Percentiles rank a stretch among this genome's conserved stretches.
These are phyloP conservation scores for Xanthorhoe spadicearia DNA, from an alignment of 2,888 invertebrate genomes.

Conservation along the genomic window DNA sequence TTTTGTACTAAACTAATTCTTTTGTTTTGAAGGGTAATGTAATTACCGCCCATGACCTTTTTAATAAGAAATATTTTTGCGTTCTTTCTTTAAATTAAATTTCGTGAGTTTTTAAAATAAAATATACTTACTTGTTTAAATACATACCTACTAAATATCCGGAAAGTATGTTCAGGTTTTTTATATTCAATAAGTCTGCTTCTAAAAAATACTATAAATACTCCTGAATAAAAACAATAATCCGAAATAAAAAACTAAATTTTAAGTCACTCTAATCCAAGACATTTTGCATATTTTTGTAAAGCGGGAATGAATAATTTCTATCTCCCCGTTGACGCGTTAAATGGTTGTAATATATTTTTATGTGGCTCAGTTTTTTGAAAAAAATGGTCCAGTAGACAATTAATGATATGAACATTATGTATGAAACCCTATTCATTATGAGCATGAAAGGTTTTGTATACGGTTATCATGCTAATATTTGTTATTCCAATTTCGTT, in stretches of 20 bases:
- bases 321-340: background rate
- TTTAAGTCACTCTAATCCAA: background rate
- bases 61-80: background rate
- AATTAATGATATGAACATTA: background rate
- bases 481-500: conserved; percentile 36
- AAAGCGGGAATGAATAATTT: background rate
- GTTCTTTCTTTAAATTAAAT: background rate
- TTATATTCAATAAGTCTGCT: too few relatives aligned
- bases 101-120: background rate
- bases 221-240: background rate
- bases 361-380: background rate
- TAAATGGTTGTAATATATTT: background rate
- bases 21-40: conserved; percentile 32
- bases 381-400: background rate
- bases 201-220: too few relatives aligned
- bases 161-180: too few relatives aligned
- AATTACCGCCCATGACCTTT: conserved; percentile 8
- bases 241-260: too few relatives aligned
- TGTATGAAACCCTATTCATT: conserved; percentile 42
- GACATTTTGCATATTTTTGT: background rate
- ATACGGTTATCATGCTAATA: conserved; percentile 41
- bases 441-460: conserved; percentile 41
- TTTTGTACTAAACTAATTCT: conserved; percentile 42
- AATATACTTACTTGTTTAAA: too few relatives aligned
- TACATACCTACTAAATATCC: too few relatives aligned